Percentiles rank a stretch among this genome's conserved stretches.
Evolutionary conservation across 1,140 invertebrate genomes (phyloP).

Genomic region (Neomicropteryx cornuta): DNA sequence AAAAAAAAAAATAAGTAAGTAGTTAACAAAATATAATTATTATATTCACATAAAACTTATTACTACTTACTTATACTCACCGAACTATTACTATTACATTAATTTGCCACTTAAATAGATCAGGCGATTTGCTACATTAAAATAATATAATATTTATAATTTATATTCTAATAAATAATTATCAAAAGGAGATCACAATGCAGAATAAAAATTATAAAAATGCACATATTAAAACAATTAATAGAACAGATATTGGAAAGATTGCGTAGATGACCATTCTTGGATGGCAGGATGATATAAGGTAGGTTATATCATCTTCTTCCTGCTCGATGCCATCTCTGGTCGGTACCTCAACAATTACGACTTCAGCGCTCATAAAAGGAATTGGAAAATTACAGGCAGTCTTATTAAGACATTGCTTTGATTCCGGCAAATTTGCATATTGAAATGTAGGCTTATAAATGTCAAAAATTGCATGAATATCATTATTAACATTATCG

Average conservation of each 20-base stretch:
- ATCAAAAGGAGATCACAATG: no score
- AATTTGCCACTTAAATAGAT: no score
- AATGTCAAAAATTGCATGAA: constrained; percentile 73
- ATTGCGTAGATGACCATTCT: constrained; percentile 64
- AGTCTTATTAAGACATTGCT: constrained; percentile 61
- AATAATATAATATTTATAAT: no score
- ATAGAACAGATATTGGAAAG: constrained; percentile 62
- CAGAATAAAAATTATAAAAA: constrained; percentile 49
- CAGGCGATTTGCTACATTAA: no score
- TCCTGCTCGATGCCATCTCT: constrained; percentile 64
- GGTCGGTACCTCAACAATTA: constrained; percentile 71
- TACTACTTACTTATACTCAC: no score
- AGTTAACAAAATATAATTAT: no score
- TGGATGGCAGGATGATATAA: constrained; percentile 65
- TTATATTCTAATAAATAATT: no score
- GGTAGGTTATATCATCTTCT: constrained; percentile 54
- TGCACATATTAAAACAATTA: constrained; percentile 64
- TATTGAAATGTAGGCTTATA: constrained; percentile 72
- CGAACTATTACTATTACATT: no score
- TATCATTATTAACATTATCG: constrained; percentile 63
- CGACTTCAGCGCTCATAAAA: constrained; percentile 59
- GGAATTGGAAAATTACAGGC: constrained; percentile 58
- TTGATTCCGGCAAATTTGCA: constrained; percentile 54
- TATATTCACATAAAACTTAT: no score
- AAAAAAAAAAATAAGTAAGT: no score